Base-by-base conservation (phyloP, 2,888 invertebrate genomes). In the Lasioglossum morio region DNA sequence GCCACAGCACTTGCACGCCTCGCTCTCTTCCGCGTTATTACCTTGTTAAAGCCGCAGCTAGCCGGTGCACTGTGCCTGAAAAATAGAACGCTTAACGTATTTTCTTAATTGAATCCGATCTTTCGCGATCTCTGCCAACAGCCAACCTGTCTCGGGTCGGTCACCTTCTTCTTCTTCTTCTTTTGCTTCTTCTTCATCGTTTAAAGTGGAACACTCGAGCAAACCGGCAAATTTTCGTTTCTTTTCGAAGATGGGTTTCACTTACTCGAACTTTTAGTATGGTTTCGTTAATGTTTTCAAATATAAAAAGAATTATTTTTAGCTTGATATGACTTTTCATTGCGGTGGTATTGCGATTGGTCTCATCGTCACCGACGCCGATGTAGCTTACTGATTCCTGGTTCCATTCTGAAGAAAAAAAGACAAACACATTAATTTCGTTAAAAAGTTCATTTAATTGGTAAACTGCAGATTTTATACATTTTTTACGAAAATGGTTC, bases 21-120 rank as follows among this genome's bases (percentile, higher is more conserved):
- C 69, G 66, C 40, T 81, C 46, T 40, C 57, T 69, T 81, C 40
- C 74, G 72, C 16, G 69, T 53, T 19, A 77, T 77, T 77, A 70
- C 27, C 70, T 5, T n/a, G 37, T 77, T 77, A 78, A 70, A 16
- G 69, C 19, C 10, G 69, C 30, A 30, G 30, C 12, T 19, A 23
- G 60, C 34, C 66, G 19, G 30, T 23, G 53, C 23, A 2, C 23
- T 40, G 37, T 66, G 30, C 37, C 1, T 12, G 30, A 8, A 4
- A 12, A 30, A 57, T 4, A 27, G 57, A 72, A 69, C 46, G 43
- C n/a, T 27, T 19, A n/a, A n/a, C n/a, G n/a, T 43, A 40, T 75
- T 4, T 75, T 34, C n/a, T 60, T 34, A 27, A 75, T 69, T 37
- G 12, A 23, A 23, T 69, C 23, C 43, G 7, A 8, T 53, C 53